Evolutionary conservation across 1,140 invertebrate genomes (phyloP).

Genomic region (Nebria ingens): DNA sequence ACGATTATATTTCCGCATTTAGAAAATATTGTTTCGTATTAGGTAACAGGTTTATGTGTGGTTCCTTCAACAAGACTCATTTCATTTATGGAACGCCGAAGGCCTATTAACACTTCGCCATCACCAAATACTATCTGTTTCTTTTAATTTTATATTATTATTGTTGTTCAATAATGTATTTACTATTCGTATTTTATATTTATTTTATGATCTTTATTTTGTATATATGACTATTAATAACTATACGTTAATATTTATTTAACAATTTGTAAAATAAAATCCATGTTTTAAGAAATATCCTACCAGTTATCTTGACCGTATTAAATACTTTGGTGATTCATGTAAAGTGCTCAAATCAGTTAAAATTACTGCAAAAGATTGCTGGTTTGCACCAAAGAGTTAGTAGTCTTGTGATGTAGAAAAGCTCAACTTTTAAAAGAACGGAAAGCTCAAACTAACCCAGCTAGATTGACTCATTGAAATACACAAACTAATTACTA

Average conservation of each 20-base stretch:
- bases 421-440: too few species aligned
- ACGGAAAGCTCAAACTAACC: too few species aligned
- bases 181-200: not conserved
- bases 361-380: too few species aligned
- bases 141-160: not conserved
- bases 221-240: not conserved
- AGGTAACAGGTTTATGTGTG: slow-evolving; percentile 11
- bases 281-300: not conserved
- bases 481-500: too few species aligned
- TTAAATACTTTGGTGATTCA: too few species aligned
- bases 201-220: not conserved
- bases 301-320: not conserved
- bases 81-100: slow-evolving; percentile 31
- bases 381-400: too few species aligned
- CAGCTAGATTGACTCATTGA: too few species aligned
- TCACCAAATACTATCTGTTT: not conserved
- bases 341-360: too few species aligned
- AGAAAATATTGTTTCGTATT: not conserved
- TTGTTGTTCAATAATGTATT: not conserved
- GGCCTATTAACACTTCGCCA: slow-evolving; percentile 19
- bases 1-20: not conserved
- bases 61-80: slow-evolving; percentile 28
- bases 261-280: not conserved
- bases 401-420: too few species aligned
- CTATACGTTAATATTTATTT: not conserved